Conservation (phyloP, 1,140 invertebrate genomes). For the Ceratosolen solmsi region DNA sequence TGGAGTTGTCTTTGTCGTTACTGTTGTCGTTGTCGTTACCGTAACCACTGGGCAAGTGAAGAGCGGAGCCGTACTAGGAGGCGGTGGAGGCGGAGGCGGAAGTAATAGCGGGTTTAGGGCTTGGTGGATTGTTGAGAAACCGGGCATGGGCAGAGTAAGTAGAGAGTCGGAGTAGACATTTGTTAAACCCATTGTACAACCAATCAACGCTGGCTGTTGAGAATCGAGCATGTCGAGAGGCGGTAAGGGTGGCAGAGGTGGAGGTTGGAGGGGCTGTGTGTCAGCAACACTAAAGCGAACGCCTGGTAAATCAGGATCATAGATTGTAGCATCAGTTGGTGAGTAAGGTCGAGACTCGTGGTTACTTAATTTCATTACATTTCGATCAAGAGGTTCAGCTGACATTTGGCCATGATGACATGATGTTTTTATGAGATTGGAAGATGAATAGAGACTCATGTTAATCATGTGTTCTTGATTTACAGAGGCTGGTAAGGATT, state of each 20-base stretch:
- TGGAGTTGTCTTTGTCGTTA: not conserved
- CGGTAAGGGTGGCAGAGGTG: constrained; percentile 30
- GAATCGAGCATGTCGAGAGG: constrained; percentile 27
- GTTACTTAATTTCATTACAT: not conserved
- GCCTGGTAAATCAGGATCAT: constrained; percentile 53
- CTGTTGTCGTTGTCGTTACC: not conserved
- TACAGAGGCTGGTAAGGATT: too few relatives aligned
- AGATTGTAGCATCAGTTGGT: constrained; percentile 57
- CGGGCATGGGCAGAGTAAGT: not conserved
- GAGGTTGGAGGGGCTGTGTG: not conserved
- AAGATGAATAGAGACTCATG: constrained; percentile 53
- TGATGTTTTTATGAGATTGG: not conserved
- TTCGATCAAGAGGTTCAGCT: not conserved
- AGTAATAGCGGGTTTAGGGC: constrained; percentile 22
- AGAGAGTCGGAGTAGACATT: constrained; percentile 3
- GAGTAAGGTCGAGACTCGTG: constrained; percentile 61
- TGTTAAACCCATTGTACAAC: not conserved
- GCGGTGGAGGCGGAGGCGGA: not conserved
- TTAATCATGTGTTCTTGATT: not conserved
- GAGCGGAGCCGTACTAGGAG: not conserved
- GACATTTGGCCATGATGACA: not conserved
- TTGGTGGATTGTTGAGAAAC: constrained; percentile 25
- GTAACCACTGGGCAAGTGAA: not conserved
- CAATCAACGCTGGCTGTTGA: constrained; percentile 9
- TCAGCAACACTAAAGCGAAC: not conserved